Evolutionary conservation across 2,113 vertebrate genomes (phyloP).

Genomic region (Garra rufa): DNA sequence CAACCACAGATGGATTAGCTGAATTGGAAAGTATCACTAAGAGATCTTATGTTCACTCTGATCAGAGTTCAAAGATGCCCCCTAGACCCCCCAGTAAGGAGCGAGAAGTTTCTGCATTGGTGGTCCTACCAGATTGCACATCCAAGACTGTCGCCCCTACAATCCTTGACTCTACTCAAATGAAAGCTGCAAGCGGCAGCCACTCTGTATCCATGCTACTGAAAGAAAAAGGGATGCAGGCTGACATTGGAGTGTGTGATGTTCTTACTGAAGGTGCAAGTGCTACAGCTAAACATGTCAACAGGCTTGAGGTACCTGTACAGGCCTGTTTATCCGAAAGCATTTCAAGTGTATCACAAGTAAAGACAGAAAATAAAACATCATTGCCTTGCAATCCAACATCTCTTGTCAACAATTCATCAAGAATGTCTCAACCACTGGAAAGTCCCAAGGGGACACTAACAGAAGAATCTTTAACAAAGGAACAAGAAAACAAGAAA

Average conservation of each 20-base stretch:
- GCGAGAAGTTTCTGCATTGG: constrained; percentile 74
- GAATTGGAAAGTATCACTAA: constrained; percentile 41
- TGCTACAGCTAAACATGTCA: constrained; percentile 72
- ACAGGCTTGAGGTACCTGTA: constrained; percentile 76
- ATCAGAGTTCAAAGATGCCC: constrained; percentile 62
- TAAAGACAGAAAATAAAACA: constrained; percentile 57
- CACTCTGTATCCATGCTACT: constrained; percentile 79
- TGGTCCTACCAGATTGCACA: constrained; percentile 71
- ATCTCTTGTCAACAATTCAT: not conserved
- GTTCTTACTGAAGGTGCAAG: constrained; percentile 56
- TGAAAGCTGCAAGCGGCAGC: constrained; percentile 57
- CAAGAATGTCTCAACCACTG: not conserved
- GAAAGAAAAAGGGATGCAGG: constrained; percentile 82
- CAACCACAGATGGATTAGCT: constrained; percentile 49
- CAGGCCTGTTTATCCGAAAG: constrained; percentile 63
- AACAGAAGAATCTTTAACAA: constrained; percentile 13
- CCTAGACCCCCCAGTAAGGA: constrained; percentile 74
- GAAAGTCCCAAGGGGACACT: not conserved
- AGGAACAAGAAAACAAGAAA: constrained; percentile 27
- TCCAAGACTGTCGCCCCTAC: constrained; percentile 46
- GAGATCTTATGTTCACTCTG: constrained; percentile 47
- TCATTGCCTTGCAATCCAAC: constrained; percentile 24
- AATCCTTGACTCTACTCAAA: constrained; percentile 58
- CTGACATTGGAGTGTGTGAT: constrained; percentile 78
- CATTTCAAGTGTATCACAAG: constrained; percentile 47